These are phyloP conservation scores for Zosterops hypoxanthus DNA, from an alignment of 2,113 vertebrate genomes.

Conservation along the genomic window DNA sequence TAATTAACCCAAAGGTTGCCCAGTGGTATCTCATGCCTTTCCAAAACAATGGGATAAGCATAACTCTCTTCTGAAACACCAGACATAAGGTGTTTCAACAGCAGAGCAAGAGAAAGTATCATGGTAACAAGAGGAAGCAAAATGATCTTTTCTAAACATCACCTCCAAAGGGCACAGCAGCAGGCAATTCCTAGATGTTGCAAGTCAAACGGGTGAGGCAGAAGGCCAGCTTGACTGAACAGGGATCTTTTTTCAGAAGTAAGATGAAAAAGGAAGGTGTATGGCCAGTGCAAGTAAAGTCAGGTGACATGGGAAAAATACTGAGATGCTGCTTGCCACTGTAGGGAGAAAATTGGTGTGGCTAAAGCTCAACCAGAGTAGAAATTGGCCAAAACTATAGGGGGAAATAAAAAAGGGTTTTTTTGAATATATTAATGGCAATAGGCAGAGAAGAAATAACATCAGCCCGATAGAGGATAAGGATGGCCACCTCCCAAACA, in stretches of 20 bases:
- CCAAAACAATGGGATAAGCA: not conserved
- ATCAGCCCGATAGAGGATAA: fast-evolving
- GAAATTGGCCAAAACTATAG: not conserved
- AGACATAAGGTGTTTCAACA: not conserved
- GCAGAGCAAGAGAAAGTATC: not conserved
- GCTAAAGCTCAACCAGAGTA: not conserved
- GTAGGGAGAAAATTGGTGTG: not conserved
- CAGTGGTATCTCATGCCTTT: not conserved
- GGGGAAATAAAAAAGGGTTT: fast-evolving
- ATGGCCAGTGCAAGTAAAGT: not conserved
- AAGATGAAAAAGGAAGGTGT: not conserved
- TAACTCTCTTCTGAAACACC: not conserved
- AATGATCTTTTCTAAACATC: not conserved
- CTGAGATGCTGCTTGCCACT: not conserved
- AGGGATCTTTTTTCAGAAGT: not conserved
- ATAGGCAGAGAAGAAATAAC: not conserved
- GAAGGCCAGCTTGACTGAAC: not conserved
- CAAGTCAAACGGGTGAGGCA: not conserved
- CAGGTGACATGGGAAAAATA: not conserved
- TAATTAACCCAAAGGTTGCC: slow-evolving; percentile 18
- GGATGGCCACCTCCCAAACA: not conserved
- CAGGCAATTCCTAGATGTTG: not conserved
- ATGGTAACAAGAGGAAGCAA: not conserved
- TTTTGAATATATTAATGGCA: not conserved
- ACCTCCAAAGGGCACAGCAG: not conserved